Evolutionary conservation across 2,888 invertebrate species (phyloP).

Genomic region (Aethes cnicana): DNA sequence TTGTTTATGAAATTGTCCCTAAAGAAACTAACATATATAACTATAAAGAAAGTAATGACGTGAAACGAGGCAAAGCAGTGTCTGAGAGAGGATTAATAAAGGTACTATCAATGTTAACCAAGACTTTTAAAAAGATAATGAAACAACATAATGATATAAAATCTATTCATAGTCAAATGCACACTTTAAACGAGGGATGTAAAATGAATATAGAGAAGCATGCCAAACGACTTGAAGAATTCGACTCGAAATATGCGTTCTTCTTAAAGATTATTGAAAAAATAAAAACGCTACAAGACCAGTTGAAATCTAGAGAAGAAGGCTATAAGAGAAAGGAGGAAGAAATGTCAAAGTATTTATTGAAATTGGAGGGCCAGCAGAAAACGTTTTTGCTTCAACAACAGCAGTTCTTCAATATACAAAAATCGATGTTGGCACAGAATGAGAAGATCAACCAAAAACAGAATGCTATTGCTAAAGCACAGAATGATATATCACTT

Average conservation of each 20-base stretch:
- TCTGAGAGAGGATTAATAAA: constrained; percentile 66
- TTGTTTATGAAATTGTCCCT: constrained; percentile 52
- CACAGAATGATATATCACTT: constrained; percentile 68
- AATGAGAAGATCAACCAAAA: constrained; percentile 68
- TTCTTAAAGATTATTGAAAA: constrained; percentile 54
- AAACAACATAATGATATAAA: constrained; percentile 67
- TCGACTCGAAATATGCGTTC: constrained; percentile 57
- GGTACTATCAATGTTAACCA: constrained; percentile 66
- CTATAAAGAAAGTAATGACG: too few relatives aligned
- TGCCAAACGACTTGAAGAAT: constrained; percentile 55
- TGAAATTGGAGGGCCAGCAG: constrained; percentile 67
- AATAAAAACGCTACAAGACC: constrained; percentile 49
- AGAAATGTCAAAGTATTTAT: constrained; percentile 53
- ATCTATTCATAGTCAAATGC: constrained; percentile 53
- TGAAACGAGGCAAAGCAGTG: constrained; percentile 46
- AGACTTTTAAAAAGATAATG: constrained; percentile 70
- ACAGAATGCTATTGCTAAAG: constrained; percentile 64
- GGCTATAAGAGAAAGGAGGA: constrained; percentile 52
- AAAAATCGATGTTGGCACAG: constrained; percentile 65
- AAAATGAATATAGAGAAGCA: constrained; percentile 47
- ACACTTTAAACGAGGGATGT: constrained; percentile 53
- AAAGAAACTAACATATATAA: constrained; percentile 40
- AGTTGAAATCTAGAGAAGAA: constrained; percentile 49
- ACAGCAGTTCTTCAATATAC: constrained; percentile 65
- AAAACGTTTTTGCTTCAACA: constrained; percentile 68